Percentiles rank a stretch among this genome's conserved stretches.
phyloP scores from a whole-genome alignment of 2,888 invertebrate genomes.

The Erannis defoliaria region DNA sequence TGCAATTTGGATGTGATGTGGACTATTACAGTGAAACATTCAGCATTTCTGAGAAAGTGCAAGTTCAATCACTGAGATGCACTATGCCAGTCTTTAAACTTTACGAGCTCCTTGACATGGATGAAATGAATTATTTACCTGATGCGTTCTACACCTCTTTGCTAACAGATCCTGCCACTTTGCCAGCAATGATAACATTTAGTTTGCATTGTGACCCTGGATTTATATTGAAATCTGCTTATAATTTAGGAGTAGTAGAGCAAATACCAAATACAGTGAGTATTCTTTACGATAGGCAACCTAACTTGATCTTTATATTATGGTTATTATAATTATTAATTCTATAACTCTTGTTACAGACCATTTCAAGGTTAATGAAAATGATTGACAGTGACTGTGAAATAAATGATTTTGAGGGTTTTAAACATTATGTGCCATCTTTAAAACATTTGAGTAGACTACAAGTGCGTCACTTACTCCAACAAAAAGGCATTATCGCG shows the following conservation, averaged over 20 bases:
- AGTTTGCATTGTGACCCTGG: slow-evolving; percentile 76
- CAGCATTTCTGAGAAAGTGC: slow-evolving; percentile 23
- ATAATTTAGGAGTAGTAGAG: slow-evolving; percentile 56
- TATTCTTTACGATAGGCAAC: no score
- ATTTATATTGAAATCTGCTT: slow-evolving; percentile 61
- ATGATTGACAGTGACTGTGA: slow-evolving; percentile 60
- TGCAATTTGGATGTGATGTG: slow-evolving; percentile 75
- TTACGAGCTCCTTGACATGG: slow-evolving; percentile 2
- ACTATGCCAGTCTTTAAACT: not conserved
- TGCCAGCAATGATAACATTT: slow-evolving; percentile 68
- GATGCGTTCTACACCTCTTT: slow-evolving; percentile 76
- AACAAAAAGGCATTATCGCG: slow-evolving; percentile 50
- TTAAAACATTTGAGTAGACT: slow-evolving; percentile 72
- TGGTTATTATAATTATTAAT: not conserved
- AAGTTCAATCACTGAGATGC: slow-evolving; percentile 3
- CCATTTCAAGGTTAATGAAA: slow-evolving; percentile 60
- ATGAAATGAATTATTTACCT: slow-evolving; percentile 59
- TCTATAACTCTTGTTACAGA: slow-evolving; percentile 57
- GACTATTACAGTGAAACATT: slow-evolving; percentile 67
- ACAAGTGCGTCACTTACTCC: slow-evolving; percentile 61
- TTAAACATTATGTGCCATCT: slow-evolving; percentile 59
- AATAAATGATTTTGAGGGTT: slow-evolving; percentile 51
- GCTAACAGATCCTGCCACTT: slow-evolving; percentile 63
- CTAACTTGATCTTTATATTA: no score
- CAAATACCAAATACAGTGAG: slow-evolving; percentile 67